Conservation (phyloP, 2,113 vertebrate species). For the Vombatus ursinus region DNA sequence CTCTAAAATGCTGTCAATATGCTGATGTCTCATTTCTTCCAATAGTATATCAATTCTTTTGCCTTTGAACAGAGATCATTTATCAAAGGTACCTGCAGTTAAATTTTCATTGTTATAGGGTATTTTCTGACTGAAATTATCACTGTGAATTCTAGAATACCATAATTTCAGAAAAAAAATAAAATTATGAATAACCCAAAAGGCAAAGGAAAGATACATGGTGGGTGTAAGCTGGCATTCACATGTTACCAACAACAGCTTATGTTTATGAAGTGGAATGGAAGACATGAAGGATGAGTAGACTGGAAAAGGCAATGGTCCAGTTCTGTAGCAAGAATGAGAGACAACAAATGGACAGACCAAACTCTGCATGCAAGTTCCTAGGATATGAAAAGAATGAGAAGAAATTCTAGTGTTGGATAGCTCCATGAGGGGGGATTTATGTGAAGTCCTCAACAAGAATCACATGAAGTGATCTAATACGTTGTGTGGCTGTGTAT, state of each 20-base stretch:
- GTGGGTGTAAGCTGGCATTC: neutral
- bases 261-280: neutral
- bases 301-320: neutral
- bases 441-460: neutral
- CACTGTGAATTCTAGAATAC: neutral
- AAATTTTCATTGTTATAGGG: constrained; percentile 62
- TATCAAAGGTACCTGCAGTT: neutral
- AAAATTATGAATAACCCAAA: neutral
- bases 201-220: neutral
- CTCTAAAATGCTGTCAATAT: neutral
- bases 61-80: neutral
- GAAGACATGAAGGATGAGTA: neutral
- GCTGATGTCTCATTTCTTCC: neutral
- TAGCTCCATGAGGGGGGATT: neutral
- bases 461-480: neutral
- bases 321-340: neutral
- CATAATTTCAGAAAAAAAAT: neutral
- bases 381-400: neutral
- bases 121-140: neutral
- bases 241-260: neutral
- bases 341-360: neutral
- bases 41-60: neutral
- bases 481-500: neutral
- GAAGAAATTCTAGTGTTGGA: neutral
- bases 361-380: neutral